Base-by-base conservation (phyloP, 2,113 vertebrate genomes). In the Tympanuchus pallidicinctus region DNA sequence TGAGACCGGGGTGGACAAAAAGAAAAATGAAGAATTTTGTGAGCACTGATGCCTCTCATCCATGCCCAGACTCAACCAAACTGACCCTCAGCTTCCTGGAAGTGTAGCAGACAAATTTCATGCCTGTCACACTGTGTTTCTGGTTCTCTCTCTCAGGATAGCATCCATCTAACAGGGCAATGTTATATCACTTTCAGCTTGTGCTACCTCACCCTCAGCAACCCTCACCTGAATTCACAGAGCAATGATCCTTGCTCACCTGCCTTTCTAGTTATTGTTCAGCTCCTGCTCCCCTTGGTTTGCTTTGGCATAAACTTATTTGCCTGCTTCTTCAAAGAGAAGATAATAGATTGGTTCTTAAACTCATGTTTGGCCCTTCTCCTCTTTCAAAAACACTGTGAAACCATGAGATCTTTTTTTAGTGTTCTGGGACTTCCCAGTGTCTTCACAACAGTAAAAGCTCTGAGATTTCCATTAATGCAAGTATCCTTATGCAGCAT, bases 401-500 rank as follows among this genome's bases (percentile, higher is more conserved):
- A 80, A 8, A 7, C 47, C 34, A 17, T 19, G 2, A 2, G 27
- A 11, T 50, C 18, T 81, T 25, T 77, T 77, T 42, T 9, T 30
- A 42, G 6, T 59, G 30, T 24, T 61, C 40, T 52, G 22, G 36
- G 40, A 57, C 30, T 74, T 69, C 1, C 1, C 52, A 72, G 43
- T 47, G 21, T 52, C 52, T 47, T 77, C 59, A 36, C 22, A 77
- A 71, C 4, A 13, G 21, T 42, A 77, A 61, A 8, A 43, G 54
- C 40, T 64, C 52, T 18, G 11, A 5, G n/a, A 52, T 15, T 80
- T 74, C 63, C 28, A 60, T 27, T 34, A 1, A 0, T 45, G 13
- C 32, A 61, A 42, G 16, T 10, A 48, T 27, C 38, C 47, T 38
- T 22, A n/a, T 1, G 4, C 18, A 2, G 0, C 6, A 0, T 25